Base-by-base conservation (phyloP, 1,140 invertebrate genomes). In the Drosophila dunni region DNA sequence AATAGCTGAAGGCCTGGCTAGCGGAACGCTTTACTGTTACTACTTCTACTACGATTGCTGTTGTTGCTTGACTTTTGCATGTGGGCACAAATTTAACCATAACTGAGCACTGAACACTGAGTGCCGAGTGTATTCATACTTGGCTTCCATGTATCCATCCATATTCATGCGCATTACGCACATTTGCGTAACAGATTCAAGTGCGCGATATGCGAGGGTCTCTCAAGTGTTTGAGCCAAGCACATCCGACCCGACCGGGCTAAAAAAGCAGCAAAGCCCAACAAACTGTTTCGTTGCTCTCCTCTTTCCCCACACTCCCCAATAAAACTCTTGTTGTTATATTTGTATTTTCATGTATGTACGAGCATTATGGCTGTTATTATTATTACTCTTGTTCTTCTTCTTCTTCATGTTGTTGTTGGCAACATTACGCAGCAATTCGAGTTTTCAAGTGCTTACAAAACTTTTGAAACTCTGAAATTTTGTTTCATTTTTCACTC, bases 161-260 rank as follows among this genome's bases (percentile, higher is more conserved):
- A 85, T 73, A 74, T 88, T 86, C 73, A 74, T 88, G 75, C 78
- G 80, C 78, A 89, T 89, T 89, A 90, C 84, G 84, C 84, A 84
- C 81, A 89, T 90, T 89, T 90, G 85, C 85, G 85, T 89, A 89
- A 90, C 84, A 73, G 84, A 84, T 89, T 89, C 81, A 90, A 84
- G 85, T 90, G 65, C 80, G 81, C 84, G 85, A 89, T 89, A 71
- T 56, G 60, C 34, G 66, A 67, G 72, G 65, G 79, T 82, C 83
- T 82, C 83, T 88, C 83, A 63, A 88, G 82, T 78, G 75, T 78
- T 29, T 56, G 51, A 64, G 45, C 34, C 57, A 17, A 63, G 77
- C 75, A 78, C 75, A 76, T 75, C 71, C 63, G 45, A 70, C 53
- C 40, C 8, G 36, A 48, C 20, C 42, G 13, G 44, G 9, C 24